Conservation (phyloP, 2,797 vertebrate species). For the Acanthurus lineatus region DNA sequence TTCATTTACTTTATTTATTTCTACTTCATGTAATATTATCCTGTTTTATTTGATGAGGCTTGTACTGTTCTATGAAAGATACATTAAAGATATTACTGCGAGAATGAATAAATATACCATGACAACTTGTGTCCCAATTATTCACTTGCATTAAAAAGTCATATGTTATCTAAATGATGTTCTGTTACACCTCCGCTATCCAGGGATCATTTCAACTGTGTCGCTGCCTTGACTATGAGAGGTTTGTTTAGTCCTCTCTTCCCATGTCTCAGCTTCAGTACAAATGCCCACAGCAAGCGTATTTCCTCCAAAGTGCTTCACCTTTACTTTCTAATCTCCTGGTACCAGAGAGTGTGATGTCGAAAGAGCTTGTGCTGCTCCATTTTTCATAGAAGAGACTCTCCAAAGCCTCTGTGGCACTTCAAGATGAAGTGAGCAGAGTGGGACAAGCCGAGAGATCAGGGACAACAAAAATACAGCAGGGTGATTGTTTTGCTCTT, state of each 20-base stretch:
- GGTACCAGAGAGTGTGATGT: constrained; percentile 64
- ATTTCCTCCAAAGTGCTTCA: constrained; percentile 58
- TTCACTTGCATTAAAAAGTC: constrained; percentile 46
- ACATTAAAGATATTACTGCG: constrained; percentile 71
- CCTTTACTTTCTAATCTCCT: constrained; percentile 73
- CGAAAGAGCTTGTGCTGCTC: constrained; percentile 69
- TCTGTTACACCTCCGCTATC: constrained; percentile 38
- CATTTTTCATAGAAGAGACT: constrained; percentile 74
- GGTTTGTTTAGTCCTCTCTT: constrained; percentile 36
- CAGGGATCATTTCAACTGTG: constrained; percentile 22
- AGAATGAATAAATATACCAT: constrained; percentile 79
- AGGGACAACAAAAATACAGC: constrained; percentile 23
- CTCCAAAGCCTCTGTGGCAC: constrained; percentile 49
- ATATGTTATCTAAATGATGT: constrained; percentile 7
- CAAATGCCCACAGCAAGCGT: constrained; percentile 52
- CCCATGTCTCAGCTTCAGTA: constrained; percentile 22
- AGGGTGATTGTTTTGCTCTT: constrained; percentile 3
- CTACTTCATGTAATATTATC: constrained; percentile 44
- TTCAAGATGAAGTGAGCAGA: constrained; percentile 49
- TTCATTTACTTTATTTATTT: constrained; percentile 59
- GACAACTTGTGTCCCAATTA: constrained; percentile 46
- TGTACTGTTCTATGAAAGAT: constrained; percentile 78
- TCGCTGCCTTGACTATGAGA: constrained; percentile 4
- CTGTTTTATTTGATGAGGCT: constrained; percentile 68
- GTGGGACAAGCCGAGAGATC: constrained; percentile 36